Evolutionary conservation across 2,797 vertebrate species (phyloP).

Genomic region (Alcedo atthis): DNA sequence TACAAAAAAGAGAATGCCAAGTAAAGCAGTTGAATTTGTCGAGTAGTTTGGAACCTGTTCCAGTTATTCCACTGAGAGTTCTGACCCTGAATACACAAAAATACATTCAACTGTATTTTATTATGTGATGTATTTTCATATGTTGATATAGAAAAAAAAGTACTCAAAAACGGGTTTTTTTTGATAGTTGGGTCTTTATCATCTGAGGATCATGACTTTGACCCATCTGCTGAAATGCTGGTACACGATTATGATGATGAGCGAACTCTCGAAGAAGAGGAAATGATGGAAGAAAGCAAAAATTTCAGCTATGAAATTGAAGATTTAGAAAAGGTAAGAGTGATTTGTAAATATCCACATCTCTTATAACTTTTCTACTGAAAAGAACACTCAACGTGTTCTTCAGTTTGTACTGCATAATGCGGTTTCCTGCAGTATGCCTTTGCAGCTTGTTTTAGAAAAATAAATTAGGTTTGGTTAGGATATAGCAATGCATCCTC

Average conservation of each 20-base stretch:
- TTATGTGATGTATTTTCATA: neutral
- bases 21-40: neutral
- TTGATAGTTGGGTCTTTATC: slow-evolving; percentile 95
- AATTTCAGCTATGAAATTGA: slow-evolving; percentile 94
- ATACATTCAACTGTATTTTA: neutral
- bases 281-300: slow-evolving; percentile 92
- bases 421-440: neutral
- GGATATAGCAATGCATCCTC: neutral
- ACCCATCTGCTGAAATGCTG: slow-evolving; percentile 97
- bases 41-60: neutral
- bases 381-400: neutral
- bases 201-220: slow-evolving; percentile 98
- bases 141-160: neutral
- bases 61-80: neutral
- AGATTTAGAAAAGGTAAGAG: slow-evolving; percentile 93
- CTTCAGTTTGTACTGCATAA: neutral
- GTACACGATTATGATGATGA: slow-evolving; percentile 97
- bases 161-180: slow-evolving; percentile 16
- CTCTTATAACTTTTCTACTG: neutral
- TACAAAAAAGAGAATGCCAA: neutral
- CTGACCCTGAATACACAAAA: neutral
- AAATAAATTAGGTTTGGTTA: neutral
- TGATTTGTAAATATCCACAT: neutral
- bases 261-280: slow-evolving; percentile 95
- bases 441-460: neutral